Percentiles rank a stretch among this genome's conserved stretches.
Conservation (phyloP, 2,113 vertebrate species). For the Halcyon malimbica region DNA sequence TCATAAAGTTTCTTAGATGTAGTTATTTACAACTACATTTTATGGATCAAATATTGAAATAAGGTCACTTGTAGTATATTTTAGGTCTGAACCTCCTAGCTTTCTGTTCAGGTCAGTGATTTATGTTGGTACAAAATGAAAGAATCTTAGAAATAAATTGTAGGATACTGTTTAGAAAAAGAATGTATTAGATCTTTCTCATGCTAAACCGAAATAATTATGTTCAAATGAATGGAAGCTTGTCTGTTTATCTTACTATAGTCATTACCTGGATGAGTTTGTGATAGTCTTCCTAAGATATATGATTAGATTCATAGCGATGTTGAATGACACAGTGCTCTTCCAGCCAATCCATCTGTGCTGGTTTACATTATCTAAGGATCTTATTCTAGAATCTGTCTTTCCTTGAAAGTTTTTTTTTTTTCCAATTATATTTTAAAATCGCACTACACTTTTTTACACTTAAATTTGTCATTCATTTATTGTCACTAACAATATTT, state of each 20-base stretch:
- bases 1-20: not conserved
- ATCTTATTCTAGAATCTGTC: not conserved
- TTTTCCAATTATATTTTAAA: not conserved
- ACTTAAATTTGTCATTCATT: not conserved
- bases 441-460: accelerated
- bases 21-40: not conserved
- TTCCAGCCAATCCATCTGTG: not conserved
- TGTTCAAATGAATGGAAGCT: not conserved
- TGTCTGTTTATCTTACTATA: not conserved
- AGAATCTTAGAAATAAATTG: not conserved
- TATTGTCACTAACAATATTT: not conserved
- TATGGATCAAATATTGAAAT: not conserved
- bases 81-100: not conserved
- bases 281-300: not conserved
- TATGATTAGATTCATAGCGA: not conserved
- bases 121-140: not conserved
- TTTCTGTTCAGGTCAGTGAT: not conserved
- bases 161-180: not conserved
- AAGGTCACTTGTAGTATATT: not conserved
- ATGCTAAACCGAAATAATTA: not conserved
- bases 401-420: not conserved
- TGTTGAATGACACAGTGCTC: not conserved
- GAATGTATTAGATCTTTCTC: not conserved
- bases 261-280: not conserved
- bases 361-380: not conserved